These are phyloP conservation scores for Penelope pileata DNA, from an alignment of 2,113 vertebrate genomes.

Conservation along the genomic window DNA sequence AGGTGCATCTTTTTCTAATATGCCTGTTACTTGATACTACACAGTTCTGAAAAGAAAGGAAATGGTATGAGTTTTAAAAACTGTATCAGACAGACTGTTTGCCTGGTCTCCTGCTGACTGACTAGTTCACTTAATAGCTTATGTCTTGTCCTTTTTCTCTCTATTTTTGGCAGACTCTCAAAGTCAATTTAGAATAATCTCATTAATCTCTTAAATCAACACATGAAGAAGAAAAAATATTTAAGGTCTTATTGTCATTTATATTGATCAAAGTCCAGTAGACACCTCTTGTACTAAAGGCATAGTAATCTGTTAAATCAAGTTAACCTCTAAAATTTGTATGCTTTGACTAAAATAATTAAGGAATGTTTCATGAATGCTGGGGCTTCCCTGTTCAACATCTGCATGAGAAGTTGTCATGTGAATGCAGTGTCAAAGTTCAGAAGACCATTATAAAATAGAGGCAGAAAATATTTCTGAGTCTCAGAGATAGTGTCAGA, in stretches of 20 bases:
- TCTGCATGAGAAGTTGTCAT: not conserved
- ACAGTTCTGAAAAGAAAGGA: not conserved
- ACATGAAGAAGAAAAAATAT: not conserved
- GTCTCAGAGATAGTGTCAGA: not conserved
- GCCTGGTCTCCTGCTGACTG: not conserved
- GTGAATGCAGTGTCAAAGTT: not conserved
- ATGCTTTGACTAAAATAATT: not conserved
- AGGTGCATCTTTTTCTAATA: not conserved
- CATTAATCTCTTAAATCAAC: not conserved
- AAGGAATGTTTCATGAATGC: not conserved
- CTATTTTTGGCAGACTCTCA: not conserved
- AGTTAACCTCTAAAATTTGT: constrained; percentile 14
- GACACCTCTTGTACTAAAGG: not conserved
- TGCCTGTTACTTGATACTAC: not conserved
- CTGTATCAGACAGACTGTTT: not conserved
- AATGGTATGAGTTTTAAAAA: not conserved
- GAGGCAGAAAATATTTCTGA: not conserved
- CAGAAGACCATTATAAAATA: not conserved
- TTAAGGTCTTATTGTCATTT: not conserved
- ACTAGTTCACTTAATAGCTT: not conserved
- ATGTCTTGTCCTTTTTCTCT: not conserved
- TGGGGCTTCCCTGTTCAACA: not conserved
- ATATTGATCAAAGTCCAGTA: not conserved
- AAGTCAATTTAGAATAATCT: not conserved
- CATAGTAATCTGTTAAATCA: not conserved